Percentiles rank a stretch among this genome's conserved stretches.
Conservation (phyloP, 1,140 invertebrate species). For the Propsilocerus akamusi region DNA sequence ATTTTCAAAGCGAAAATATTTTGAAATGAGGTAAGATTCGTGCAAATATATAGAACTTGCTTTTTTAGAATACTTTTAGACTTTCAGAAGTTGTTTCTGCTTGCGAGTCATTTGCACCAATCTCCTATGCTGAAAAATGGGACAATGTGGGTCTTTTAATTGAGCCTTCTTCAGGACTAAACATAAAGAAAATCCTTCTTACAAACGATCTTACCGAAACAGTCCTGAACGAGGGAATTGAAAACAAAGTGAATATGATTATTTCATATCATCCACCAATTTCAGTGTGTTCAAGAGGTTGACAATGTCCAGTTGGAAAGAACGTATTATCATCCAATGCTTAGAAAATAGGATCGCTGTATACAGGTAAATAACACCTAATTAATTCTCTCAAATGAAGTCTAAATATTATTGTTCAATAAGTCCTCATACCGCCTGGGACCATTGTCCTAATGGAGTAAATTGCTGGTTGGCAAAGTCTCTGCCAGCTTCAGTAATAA, state of each 20-base stretch:
- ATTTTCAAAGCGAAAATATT: too few species aligned
- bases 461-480: constrained; percentile 80
- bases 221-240: constrained; percentile 70
- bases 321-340: constrained; percentile 62
- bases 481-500: constrained; percentile 30
- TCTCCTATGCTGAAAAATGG: constrained; percentile 63
- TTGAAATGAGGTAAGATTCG: too few species aligned
- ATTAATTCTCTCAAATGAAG: too few species aligned
- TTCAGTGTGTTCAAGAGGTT: constrained; percentile 70
- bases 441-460: constrained; percentile 62
- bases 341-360: constrained; percentile 73
- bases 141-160: constrained; percentile 90
- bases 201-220: constrained; percentile 88
- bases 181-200: constrained; percentile 49
- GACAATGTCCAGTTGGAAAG: constrained; percentile 47
- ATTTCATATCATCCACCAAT: constrained; percentile 93
- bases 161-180: constrained; percentile 46
- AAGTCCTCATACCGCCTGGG: constrained; percentile 88
- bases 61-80: too few species aligned
- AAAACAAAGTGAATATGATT: constrained; percentile 53
- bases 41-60: too few species aligned
- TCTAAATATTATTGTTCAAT: too few species aligned
- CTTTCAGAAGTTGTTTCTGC: constrained; percentile 31
- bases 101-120: constrained; percentile 51
- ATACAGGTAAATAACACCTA: too few species aligned